Evolutionary conservation across 2,797 vertebrate species (phyloP).

Genomic region (Thamnophis elegans): DNA sequence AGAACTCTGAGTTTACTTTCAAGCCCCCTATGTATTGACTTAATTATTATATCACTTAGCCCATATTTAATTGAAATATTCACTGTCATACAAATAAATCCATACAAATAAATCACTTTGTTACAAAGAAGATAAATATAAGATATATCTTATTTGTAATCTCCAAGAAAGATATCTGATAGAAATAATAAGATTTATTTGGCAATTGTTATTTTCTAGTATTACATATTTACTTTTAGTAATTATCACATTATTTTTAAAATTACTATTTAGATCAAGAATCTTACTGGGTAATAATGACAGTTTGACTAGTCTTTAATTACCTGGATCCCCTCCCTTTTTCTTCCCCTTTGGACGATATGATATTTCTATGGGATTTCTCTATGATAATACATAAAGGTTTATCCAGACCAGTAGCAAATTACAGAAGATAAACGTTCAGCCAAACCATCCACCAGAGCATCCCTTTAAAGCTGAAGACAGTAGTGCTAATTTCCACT

Average conservation of each 20-base stretch:
- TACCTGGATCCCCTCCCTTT: background rate
- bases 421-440: background rate
- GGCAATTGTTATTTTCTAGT: background rate
- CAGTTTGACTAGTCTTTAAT: background rate
- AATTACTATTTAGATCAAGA: background rate
- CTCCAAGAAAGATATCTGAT: background rate
- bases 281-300: background rate
- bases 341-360: background rate
- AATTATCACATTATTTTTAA: background rate
- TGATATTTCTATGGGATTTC: background rate
- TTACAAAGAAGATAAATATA: background rate
- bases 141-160: background rate
- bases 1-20: background rate
- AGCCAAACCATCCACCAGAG: background rate
- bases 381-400: background rate
- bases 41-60: background rate
- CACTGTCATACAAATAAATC: too few relatives aligned
- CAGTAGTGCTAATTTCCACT: background rate
- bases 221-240: background rate
- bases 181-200: background rate
- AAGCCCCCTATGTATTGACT: background rate
- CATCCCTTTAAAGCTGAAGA: background rate
- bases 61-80: background rate
- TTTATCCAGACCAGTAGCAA: background rate
- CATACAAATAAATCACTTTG: background rate